phyloP scores from a whole-genome alignment of 2,797 vertebrate species.

The Hapalemur alaotrensis region DNA sequence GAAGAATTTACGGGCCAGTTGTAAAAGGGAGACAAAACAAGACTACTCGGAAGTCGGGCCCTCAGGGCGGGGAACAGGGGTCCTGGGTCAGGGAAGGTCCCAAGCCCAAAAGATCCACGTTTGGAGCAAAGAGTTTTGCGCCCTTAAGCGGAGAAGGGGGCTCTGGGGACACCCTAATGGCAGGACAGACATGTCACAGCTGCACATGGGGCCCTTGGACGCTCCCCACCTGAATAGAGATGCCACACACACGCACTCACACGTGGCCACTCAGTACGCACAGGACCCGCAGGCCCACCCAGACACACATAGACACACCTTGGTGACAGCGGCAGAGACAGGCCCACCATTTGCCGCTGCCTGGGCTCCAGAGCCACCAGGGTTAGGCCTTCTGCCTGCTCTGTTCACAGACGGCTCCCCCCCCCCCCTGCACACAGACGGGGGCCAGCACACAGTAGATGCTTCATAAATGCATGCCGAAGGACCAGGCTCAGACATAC shows the following conservation, averaged over 20 bases:
- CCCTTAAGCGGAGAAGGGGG: background rate
- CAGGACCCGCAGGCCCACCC: background rate
- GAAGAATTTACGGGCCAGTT: background rate
- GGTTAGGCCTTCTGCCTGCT: background rate
- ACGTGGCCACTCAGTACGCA: background rate
- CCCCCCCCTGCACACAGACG: background rate
- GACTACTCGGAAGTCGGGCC: background rate
- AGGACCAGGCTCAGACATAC: background rate
- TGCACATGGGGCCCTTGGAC: too few relatives aligned
- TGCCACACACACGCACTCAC: background rate
- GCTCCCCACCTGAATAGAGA: background rate
- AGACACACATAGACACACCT: background rate
- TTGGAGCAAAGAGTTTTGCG: background rate
- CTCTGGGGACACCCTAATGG: background rate
- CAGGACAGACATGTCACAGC: background rate
- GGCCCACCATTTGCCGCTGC: rapidly evolving
- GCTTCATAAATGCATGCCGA: background rate
- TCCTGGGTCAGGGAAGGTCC: background rate
- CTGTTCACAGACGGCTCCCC: background rate
- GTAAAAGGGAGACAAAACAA: background rate
- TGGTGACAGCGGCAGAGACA: background rate
- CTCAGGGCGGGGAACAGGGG: background rate
- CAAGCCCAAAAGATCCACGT: background rate
- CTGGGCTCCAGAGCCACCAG: background rate
- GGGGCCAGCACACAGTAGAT: background rate